Percentiles rank a stretch among this genome's conserved stretches.
These are phyloP conservation scores for Selene dorsalis DNA, from an alignment of 2,797 vertebrate species.

Conservation along the genomic window DNA sequence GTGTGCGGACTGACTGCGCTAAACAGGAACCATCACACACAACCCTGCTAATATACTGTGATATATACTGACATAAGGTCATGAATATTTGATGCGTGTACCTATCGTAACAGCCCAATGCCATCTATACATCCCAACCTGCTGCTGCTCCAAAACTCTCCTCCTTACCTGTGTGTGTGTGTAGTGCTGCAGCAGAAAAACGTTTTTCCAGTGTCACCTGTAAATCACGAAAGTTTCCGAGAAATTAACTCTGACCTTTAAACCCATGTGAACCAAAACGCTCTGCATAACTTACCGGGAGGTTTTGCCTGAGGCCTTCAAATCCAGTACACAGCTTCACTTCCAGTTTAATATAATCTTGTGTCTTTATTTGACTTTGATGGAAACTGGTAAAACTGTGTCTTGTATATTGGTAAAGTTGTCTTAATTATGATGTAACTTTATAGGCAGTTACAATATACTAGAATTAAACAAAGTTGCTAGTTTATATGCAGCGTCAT, in stretches of 20 bases:
- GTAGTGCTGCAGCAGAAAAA: conserved; percentile 22
- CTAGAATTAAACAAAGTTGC: background rate
- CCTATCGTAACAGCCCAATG: conserved; percentile 26
- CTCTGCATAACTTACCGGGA: conserved; percentile 4
- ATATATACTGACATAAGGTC: conserved; percentile 47
- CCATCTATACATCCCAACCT: conserved; percentile 45
- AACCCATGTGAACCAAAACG: conserved; percentile 7
- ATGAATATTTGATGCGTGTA: conserved; percentile 69
- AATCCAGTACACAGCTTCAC: background rate
- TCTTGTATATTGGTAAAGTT: background rate
- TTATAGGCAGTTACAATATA: background rate
- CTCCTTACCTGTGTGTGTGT: conserved; percentile 47
- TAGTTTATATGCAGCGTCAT: background rate
- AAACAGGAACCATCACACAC: conserved; percentile 35
- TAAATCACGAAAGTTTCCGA: conserved; percentile 30
- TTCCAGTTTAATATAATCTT: background rate
- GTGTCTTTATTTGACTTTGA: background rate
- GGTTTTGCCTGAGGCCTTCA: conserved; percentile 10
- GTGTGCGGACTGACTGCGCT: conserved; percentile 24
- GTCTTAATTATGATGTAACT: background rate
- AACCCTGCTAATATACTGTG: conserved; percentile 39
- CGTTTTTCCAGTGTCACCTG: conserved; percentile 21
- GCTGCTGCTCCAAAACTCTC: conserved; percentile 25
- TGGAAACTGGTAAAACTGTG: background rate
- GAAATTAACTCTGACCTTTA: conserved; percentile 27